These are phyloP conservation scores for Patiria pectinifera DNA, from an alignment of 53 echinoderm and acorn worm species.

Conservation along the genomic window DNA sequence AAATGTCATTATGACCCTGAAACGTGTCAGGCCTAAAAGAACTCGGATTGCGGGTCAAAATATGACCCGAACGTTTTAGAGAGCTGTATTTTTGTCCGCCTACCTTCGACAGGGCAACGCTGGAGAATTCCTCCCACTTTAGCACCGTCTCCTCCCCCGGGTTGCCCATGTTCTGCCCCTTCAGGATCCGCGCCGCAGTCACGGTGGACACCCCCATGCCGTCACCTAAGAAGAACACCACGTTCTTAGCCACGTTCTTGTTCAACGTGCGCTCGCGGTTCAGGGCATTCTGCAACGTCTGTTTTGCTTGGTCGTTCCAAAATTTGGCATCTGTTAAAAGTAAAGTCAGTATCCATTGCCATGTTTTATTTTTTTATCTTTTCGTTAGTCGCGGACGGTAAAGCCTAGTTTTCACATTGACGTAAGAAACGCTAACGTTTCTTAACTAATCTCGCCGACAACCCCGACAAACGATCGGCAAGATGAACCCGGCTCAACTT, in stretches of 20 bases:
- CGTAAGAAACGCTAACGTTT: too few species aligned
- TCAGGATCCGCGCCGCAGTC: constrained; percentile 82
- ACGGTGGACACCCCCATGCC: constrained; percentile 88
- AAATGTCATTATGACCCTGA: too few species aligned
- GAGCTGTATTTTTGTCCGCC: not conserved
- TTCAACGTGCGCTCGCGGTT: constrained; percentile 60
- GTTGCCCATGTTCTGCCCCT: constrained; percentile 75
- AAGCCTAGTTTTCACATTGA: too few species aligned
- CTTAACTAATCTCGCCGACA: too few species aligned
- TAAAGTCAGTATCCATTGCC: not conserved
- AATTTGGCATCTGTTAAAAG: constrained; percentile 62
- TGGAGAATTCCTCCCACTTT: constrained; percentile 79
- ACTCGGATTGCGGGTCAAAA: too few species aligned
- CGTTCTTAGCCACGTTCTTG: constrained; percentile 78
- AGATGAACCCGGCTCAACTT: too few species aligned
- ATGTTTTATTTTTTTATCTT: too few species aligned
- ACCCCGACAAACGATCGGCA: too few species aligned
- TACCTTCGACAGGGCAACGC: constrained; percentile 84
- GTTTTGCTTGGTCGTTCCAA: constrained; percentile 75
- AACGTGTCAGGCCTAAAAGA: too few species aligned
- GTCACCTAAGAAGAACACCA: constrained; percentile 86
- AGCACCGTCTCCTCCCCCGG: constrained; percentile 80
- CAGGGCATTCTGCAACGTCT: constrained; percentile 72
- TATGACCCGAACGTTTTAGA: too few species aligned
- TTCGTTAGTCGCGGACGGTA: too few species aligned